phyloP scores from a whole-genome alignment of 1,140 invertebrate genomes.

The Caerostris extrusa region DNA sequence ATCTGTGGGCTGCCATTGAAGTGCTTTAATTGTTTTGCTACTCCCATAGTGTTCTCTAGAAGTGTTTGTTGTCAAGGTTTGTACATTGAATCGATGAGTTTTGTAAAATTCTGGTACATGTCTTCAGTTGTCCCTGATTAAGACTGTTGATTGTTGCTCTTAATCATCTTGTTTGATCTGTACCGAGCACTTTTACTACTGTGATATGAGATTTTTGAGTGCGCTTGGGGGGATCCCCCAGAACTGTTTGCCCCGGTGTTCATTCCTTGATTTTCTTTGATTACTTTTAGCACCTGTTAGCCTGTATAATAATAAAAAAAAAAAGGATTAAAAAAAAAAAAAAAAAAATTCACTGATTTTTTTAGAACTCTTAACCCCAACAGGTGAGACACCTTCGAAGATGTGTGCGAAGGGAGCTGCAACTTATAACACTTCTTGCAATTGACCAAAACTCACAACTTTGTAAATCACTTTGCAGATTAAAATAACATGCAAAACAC shows the following conservation, averaged over 20 bases:
- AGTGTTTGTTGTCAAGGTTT: constrained; percentile 36
- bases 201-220: constrained; percentile 61
- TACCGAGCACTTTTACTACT: constrained; percentile 67
- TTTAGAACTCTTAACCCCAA: neutral
- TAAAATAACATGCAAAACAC: constrained; percentile 76
- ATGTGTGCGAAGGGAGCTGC: constrained; percentile 31
- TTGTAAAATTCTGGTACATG: neutral
- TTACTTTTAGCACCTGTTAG: constrained; percentile 70
- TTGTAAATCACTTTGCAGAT: constrained; percentile 78
- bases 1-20: constrained; percentile 13
- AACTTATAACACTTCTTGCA: constrained; percentile 75
- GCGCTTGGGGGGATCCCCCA: neutral
- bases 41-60: constrained; percentile 46
- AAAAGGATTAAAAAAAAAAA: neutral
- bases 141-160: constrained; percentile 62
- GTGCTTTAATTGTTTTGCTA: constrained; percentile 62
- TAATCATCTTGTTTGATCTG: constrained; percentile 34
- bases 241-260: constrained; percentile 61
- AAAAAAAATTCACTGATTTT: neutral
- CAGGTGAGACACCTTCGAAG: constrained; percentile 56
- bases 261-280: constrained; percentile 66
- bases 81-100: constrained; percentile 54
- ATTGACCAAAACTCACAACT: constrained; percentile 77
- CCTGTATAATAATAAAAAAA: constrained; percentile 20
- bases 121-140: constrained; percentile 46